Evolutionary conservation across 2,797 vertebrate genomes (phyloP).

Genomic region (Anguilla obscura): DNA sequence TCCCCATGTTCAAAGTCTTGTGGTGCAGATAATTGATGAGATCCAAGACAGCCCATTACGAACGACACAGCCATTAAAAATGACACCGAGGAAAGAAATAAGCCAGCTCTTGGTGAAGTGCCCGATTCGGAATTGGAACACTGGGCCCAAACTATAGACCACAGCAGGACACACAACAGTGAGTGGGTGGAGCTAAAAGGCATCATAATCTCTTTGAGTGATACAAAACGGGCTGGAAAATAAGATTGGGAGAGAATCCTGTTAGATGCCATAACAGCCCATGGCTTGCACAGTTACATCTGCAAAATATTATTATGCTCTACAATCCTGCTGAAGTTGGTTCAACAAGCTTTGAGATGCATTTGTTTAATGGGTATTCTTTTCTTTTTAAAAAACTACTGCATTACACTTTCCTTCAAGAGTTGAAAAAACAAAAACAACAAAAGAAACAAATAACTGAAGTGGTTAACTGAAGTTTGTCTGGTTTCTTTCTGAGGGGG

Average conservation of each 20-base stretch:
- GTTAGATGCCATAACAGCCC: slow-evolving; percentile 1
- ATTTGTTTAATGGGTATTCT: neutral
- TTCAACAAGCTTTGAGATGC: neutral
- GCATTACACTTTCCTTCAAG: neutral
- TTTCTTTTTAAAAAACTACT: neutral
- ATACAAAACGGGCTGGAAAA: neutral
- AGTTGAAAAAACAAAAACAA: neutral
- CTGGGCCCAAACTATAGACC: neutral
- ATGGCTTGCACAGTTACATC: neutral
- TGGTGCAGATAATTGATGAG: neutral
- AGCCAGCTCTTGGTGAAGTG: neutral
- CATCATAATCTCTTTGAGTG: neutral
- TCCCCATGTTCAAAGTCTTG: neutral
- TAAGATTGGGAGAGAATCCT: neutral
- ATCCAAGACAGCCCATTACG: neutral
- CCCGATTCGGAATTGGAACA: neutral
- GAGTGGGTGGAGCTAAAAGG: neutral
- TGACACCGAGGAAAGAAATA: too few relatives aligned
- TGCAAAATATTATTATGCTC: neutral
- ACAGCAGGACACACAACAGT: neutral
- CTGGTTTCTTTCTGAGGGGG: too few relatives aligned
- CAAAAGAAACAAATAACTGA: neutral
- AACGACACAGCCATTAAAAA: neutral
- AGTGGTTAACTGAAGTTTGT: too few relatives aligned
- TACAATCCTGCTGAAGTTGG: neutral